Conservation (phyloP, 1,140 invertebrate species). For the Platyscapa corneri region DNA sequence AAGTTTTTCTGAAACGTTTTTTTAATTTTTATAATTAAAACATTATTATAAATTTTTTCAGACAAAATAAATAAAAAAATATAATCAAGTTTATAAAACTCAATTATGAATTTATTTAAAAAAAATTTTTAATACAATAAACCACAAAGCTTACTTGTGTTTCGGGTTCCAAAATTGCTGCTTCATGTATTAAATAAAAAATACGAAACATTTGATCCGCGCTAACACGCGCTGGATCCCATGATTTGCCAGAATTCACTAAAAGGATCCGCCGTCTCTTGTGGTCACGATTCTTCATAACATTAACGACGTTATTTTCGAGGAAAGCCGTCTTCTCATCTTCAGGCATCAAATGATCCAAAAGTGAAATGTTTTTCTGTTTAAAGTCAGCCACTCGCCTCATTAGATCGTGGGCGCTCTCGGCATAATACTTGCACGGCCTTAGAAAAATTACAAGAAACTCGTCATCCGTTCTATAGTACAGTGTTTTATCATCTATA, state of each 20-base stretch:
- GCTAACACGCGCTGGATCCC: slow-evolving; percentile 83
- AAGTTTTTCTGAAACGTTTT: too few species aligned
- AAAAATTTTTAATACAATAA: not conserved
- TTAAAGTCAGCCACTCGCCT: slow-evolving; percentile 83
- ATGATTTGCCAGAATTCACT: slow-evolving; percentile 78
- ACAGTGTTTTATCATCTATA: slow-evolving; percentile 76
- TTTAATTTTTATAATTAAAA: too few species aligned
- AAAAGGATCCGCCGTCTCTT: slow-evolving; percentile 79
- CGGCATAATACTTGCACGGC: slow-evolving; percentile 86
- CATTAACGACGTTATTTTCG: slow-evolving; percentile 83
- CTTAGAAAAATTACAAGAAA: slow-evolving; percentile 84
- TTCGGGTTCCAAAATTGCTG: slow-evolving; percentile 83
- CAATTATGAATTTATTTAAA: too few species aligned
- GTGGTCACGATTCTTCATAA: slow-evolving; percentile 81
- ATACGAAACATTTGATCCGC: slow-evolving; percentile 84
- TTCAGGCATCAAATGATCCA: slow-evolving; percentile 79
- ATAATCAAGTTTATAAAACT: too few species aligned
- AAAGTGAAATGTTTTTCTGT: slow-evolving; percentile 78
- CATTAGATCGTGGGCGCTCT: slow-evolving; percentile 85
- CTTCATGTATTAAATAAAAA: slow-evolving; percentile 85
- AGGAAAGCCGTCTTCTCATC: slow-evolving; percentile 80
- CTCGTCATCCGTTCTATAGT: slow-evolving; percentile 82
- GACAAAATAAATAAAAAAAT: too few species aligned
- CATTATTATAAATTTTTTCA: too few species aligned
- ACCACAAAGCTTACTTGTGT: slow-evolving; percentile 76